Base-by-base conservation (phyloP, 1,140 invertebrate species). In the Dendrolimus punctatus region DNA sequence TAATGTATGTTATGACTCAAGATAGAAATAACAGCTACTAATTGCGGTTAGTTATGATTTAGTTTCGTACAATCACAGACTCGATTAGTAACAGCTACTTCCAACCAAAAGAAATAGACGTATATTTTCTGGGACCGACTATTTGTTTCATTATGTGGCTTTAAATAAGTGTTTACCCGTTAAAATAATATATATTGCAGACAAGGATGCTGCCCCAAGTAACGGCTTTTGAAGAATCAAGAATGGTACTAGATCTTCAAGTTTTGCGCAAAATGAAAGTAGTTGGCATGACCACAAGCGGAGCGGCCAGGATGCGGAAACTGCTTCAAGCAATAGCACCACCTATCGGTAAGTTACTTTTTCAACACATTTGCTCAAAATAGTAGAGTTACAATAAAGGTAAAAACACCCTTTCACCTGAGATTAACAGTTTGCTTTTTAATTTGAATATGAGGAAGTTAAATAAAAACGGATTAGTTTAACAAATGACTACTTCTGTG, bases 201-300 rank as follows among this genome's bases (percentile, higher is more conserved):
- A 40, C 9, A 6, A 37, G 38, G 36, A 6, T 59, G 23, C 5
- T 23, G 9, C 39, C 57, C n/a, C 51, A 40, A 5, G 55, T 54
- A 7, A 39, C 37, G 9, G 51, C 53, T 4, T 80, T 72, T 47
- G 77, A 80, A 58, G 80, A 83, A 51, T 45, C 76, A 0, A 73
- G 73, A 60, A 75, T 78, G 68, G 54, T 80, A 9, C 43, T 71
- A 9, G 80, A 83, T 55, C 50, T 68, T 39, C 49, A 80, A 57
- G 40, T 85, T 9, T 61, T 90, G 60, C 69, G 64, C 57, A 10
- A 68, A 8, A 60, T 65, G 40, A 66, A 86, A 54, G 82, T 95
- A 8, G 73, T 95, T 40, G 94, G 93, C 6, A 92, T 95, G 89
- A 96, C 95, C 0, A 95, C 94, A 4, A 93, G 92, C 7, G 92